These are phyloP conservation scores for Mirounga angustirostris DNA, from an alignment of 2,113 vertebrate genomes.

Conservation along the genomic window DNA sequence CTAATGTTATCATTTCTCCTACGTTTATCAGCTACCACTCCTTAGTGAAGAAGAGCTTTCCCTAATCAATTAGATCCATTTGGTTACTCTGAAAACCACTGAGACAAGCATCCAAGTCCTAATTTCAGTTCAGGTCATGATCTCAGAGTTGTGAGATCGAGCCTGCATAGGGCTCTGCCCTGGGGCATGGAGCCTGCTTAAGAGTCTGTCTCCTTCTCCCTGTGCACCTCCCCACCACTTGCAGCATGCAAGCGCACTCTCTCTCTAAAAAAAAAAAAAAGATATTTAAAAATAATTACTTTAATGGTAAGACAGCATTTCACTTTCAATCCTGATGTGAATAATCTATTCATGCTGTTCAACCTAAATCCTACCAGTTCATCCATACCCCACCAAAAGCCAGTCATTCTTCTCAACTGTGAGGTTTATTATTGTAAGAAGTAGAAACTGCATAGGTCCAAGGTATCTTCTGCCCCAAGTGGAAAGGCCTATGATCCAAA, in stretches of 20 bases:
- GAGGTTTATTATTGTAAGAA: neutral
- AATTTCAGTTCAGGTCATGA: neutral
- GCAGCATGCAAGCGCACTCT: neutral
- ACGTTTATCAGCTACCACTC: neutral
- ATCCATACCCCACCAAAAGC: neutral
- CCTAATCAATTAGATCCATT: neutral
- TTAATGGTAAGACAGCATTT: neutral
- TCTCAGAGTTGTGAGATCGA: neutral
- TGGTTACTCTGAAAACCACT: neutral
- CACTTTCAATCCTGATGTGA: slow-evolving; percentile 25
- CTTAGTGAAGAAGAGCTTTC: neutral
- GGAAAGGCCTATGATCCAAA: slow-evolving; percentile 8
- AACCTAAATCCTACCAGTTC: slow-evolving; percentile 21
- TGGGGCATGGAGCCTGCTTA: neutral
- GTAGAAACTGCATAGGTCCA: neutral
- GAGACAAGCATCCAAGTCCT: neutral
- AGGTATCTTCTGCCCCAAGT: neutral
- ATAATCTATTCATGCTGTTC: neutral
- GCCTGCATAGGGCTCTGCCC: neutral
- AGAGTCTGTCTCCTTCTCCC: neutral
- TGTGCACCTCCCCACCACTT: neutral
- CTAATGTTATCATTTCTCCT: neutral
- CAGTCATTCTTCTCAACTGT: neutral
- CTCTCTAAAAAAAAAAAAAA: neutral
- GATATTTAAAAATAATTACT: slow-evolving; percentile 19